Conservation (phyloP, 2,797 vertebrate species). For the Avahi laniger region DNA sequence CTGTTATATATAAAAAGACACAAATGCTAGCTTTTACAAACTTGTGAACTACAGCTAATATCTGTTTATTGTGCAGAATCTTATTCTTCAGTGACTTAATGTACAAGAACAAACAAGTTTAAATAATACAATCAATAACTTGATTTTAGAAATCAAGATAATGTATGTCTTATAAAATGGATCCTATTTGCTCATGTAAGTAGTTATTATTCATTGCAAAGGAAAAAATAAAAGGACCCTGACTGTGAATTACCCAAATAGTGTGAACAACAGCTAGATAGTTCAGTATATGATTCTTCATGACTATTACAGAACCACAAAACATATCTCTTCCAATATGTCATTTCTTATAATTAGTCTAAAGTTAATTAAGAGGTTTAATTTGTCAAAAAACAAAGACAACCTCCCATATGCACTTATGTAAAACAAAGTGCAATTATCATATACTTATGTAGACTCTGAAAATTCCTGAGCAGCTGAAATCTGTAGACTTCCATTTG, state of each 20-base stretch:
- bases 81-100: background rate
- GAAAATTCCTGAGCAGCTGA: background rate
- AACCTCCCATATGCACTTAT: background rate
- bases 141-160: background rate
- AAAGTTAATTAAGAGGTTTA: background rate
- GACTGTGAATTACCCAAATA: background rate
- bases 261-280: background rate
- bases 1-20: background rate
- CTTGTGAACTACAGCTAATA: background rate
- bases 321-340: background rate
- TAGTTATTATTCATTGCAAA: background rate
- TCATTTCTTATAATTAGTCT: background rate
- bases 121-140: background rate
- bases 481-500: background rate
- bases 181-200: background rate
- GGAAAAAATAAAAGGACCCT: background rate
- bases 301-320: background rate
- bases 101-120: background rate
- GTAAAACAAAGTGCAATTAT: background rate
- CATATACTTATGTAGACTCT: background rate
- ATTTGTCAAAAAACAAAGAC: background rate
- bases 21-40: background rate
- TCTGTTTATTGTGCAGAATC: background rate
- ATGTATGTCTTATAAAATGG: background rate
- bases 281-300: background rate